Conservation (phyloP, 2,797 vertebrate species). For the Hafferia zeledoni region DNA sequence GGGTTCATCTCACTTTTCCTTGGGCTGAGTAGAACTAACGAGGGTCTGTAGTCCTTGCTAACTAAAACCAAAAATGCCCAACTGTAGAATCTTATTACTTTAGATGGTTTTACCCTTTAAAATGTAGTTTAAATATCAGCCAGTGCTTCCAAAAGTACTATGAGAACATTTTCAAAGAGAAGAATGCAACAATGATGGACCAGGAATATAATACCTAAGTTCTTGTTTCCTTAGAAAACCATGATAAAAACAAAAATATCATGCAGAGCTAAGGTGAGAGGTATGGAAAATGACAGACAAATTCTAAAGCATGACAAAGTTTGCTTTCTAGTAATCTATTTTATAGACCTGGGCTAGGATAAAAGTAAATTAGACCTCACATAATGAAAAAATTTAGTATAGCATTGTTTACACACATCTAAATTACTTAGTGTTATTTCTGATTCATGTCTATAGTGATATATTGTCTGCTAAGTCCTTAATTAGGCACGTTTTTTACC, state of each 20-base stretch:
- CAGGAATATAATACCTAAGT: neutral
- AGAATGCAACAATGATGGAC: neutral
- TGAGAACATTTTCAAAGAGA: neutral
- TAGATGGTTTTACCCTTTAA: neutral
- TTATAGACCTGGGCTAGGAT: neutral
- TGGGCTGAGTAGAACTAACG: neutral
- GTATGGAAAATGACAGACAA: neutral
- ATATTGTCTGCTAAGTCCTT: neutral
- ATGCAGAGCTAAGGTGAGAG: neutral
- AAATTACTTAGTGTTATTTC: neutral
- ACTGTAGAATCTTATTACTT: neutral
- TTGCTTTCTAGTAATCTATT: neutral
- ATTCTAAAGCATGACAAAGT: neutral
- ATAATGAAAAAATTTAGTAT: fast-evolving
- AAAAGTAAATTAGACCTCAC: neutral
- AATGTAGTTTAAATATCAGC: neutral
- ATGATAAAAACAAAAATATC: neutral
- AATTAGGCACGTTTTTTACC: neutral
- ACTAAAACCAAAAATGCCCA: neutral
- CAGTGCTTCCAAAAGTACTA: neutral
- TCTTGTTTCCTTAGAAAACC: neutral
- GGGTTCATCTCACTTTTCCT: neutral
- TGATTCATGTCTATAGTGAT: neutral
- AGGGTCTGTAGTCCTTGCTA: neutral
- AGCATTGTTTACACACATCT: neutral